Base-by-base conservation (phyloP, 2,113 vertebrate species). In the Grallaria varia region DNA sequence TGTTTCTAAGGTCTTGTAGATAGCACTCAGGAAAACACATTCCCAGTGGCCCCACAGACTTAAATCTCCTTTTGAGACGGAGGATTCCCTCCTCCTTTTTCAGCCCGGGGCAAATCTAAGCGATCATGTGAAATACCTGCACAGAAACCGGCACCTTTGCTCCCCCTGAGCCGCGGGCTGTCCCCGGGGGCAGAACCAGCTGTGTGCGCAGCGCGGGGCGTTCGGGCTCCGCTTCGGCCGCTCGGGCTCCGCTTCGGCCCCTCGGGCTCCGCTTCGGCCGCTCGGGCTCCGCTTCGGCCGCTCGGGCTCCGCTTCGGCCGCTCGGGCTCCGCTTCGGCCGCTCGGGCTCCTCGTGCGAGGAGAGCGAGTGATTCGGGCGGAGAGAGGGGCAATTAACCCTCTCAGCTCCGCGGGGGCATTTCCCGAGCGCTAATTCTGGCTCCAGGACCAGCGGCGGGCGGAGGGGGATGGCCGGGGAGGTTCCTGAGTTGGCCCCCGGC, bases 101-200 rank as follows among this genome's bases (percentile, higher is more conserved):
- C n/a, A n/a, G 83, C 97, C 95, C 27, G 69, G 81, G 96, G 97
- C 58, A 19, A 89, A 96, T 93, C 95, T 56, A 39, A 90, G 90
- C 63, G 97, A 96, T 90, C 78, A 96, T 45, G 93, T 31, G 89
- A 97, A 93, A 93, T 85, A 84, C 91, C 94, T 87, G 86, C 90
- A 56, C 85, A 73, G 80, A 92, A 95, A 67, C 76, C 81, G 94
- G 94, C 96, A 95, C 92, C 87, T 35, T 47, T 31, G 87, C 95
- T 93, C 90, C 72, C 31, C 2, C 87, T 64, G 39, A 90, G 90
- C 95, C 66, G 60, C 22, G 3, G 21, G 79, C 9, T 91, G 68
- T 85, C 27, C 69, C 94, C 8, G 22, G 15, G 67, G 71, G 98
- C 96, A 92, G 91, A 86, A 93, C 87, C 93, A 90, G 93, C 90